phyloP scores from a whole-genome alignment of 2,888 invertebrate species.

The Cephus sareptanus region DNA sequence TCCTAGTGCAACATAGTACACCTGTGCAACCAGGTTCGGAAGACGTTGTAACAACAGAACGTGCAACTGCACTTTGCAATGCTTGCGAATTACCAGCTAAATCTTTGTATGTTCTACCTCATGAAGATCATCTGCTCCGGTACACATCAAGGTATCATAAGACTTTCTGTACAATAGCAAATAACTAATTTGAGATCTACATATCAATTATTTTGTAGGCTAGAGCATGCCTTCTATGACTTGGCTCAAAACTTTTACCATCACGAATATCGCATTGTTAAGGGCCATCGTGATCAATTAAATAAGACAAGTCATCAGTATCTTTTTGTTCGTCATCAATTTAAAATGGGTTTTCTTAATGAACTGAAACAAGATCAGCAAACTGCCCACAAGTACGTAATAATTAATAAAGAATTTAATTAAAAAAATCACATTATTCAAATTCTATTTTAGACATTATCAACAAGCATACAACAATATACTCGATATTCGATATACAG shows the following conservation, averaged over 20 bases:
- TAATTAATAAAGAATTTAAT: neutral
- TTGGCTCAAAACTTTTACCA: slow-evolving; percentile 93
- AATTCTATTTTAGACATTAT: slow-evolving; percentile 74
- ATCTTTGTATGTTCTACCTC: slow-evolving; percentile 91
- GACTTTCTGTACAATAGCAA: neutral
- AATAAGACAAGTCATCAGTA: slow-evolving; percentile 92
- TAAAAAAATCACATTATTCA: slow-evolving; percentile 5
- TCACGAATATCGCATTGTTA: slow-evolving; percentile 86
- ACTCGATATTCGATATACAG: slow-evolving; percentile 87
- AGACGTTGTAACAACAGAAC: slow-evolving; percentile 87
- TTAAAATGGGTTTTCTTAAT: slow-evolving; percentile 95
- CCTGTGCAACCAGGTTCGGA: slow-evolving; percentile 82
- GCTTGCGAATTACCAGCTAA: slow-evolving; percentile 94
- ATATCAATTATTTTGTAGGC: slow-evolving; percentile 65
- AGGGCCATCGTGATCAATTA: slow-evolving; percentile 89
- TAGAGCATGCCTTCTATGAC: slow-evolving; percentile 95
- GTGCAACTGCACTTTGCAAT: slow-evolving; percentile 89
- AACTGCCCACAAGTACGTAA: slow-evolving; percentile 80
- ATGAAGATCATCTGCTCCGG: slow-evolving; percentile 86
- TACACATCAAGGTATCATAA: slow-evolving; percentile 70
- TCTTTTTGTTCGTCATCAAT: slow-evolving; percentile 94
- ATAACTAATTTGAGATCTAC: neutral
- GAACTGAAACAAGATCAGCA: slow-evolving; percentile 92
- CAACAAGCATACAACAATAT: slow-evolving; percentile 91
- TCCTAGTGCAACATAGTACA: slow-evolving; percentile 88